Base-by-base conservation (phyloP, 2,113 vertebrate species). In the Zosterops borbonicus region DNA sequence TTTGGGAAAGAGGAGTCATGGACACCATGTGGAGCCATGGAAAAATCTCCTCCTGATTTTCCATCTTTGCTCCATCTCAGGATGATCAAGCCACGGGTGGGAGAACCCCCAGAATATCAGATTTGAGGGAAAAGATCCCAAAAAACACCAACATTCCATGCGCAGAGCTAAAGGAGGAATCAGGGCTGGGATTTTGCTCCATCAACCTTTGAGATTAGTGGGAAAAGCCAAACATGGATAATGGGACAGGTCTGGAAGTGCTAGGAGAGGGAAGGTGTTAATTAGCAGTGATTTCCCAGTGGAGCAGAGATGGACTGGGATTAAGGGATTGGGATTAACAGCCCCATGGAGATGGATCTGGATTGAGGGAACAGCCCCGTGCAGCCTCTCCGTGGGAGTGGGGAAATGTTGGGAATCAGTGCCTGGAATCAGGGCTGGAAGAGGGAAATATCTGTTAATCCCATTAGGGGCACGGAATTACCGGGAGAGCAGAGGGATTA, bases 371-470 rank as follows among this genome's bases (percentile, higher is more conserved):
- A 24, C 3, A 33, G 85, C 91, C 56, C n/a, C 1, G 15, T 4
- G 24, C 91, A 78, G 96, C 97, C 80, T 83, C 88, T 96, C 77
- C 3, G 14, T 89, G 87, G 83, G 85, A 63, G 85, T 10, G 0
- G 89, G 62, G 62, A 69, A 91, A 96, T 33, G 52, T 47, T 5
- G 3, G 96, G 97, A 97, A 98, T 98, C 97, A 97, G 97, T 0
- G 14, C 90, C 96, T 47, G 83, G 97, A 90, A 96, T 97, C 88
- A 33, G 89, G 81, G 88, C 95, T 95, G 96, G 35, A 49, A 79
- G 95, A 90, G 85, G 90, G 90, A 97, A 97, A 96, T 97, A 95
- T 31, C 95, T 90, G 95, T 97, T 96, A 97, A 98, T 98, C 98
- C 98, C 95, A 97, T 98, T 98, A 98, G 97, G 28, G 13, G 84